Conservation (phyloP, 2,113 vertebrate genomes). For the Nyctibius bracteatus region DNA sequence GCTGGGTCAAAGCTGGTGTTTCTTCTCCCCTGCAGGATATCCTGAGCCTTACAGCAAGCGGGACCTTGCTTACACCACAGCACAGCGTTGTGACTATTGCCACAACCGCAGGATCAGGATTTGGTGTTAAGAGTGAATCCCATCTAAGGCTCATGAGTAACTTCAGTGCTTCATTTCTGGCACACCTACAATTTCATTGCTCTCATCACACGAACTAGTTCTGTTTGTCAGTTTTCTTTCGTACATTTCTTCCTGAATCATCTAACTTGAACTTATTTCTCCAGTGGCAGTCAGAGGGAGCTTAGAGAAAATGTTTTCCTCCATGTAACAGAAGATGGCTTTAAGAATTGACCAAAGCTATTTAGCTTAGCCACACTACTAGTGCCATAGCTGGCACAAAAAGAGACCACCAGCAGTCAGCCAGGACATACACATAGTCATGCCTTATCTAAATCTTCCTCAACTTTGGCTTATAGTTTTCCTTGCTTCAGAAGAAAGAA, state of each 20-base stretch:
- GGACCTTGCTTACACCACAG: neutral
- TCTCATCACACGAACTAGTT: neutral
- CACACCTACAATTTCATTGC: neutral
- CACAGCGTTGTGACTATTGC: rapidly evolving
- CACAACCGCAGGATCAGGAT: neutral
- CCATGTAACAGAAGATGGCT: neutral
- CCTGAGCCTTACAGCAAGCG: neutral
- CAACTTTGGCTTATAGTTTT: neutral
- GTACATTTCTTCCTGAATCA: neutral
- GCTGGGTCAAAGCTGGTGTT: neutral
- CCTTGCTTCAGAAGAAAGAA: neutral
- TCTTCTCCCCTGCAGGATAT: neutral
- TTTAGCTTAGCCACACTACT: neutral
- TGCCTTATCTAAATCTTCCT: neutral
- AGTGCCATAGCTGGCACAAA: neutral
- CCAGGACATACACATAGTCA: neutral
- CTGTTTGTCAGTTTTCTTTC: neutral
- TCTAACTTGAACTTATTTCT: neutral
- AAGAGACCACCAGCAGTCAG: neutral
- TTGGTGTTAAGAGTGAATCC: neutral
- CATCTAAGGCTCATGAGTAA: neutral
- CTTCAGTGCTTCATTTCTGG: neutral
- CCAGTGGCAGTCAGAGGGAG: neutral
- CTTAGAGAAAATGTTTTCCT: neutral
- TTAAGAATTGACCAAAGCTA: neutral